Evolutionary conservation across 2,797 vertebrate genomes (phyloP), one percentile per base, ranked within the genome.

Genomic region (Benthosema pterotum): DNA sequence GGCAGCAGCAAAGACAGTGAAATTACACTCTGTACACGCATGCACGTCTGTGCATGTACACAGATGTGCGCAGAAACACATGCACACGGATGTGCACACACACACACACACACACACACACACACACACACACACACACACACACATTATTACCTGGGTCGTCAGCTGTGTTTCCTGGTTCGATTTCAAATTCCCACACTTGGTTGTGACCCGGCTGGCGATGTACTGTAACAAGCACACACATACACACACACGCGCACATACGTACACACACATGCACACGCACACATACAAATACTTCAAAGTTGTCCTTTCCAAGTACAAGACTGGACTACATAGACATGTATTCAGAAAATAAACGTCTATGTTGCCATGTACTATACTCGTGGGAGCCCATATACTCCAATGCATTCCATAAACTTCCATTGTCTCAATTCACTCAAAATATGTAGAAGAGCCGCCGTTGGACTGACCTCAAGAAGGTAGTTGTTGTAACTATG

Each of bases 161-260:
- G 8, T 96, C 96, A 0, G 92, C 94, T 0, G 93, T 96, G 85
- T 94, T 90, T 63, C 96, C 97, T 86, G 92, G 78, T 87, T 98
- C 96, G 3, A 98, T 94, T 80, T 98, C 95, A 72, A 96, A 95
- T 61, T 88, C 94, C 92, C 87, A 95, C 42, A 95, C 90, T n/a
- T 94, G 93, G 81, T 92, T 93, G 18, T 87, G 79, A 46, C 86
- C 82, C 0, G 91, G 92, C 45, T 93, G 93, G 11, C 93, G 94
- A 17, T 95, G 96, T 77, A 97, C 96, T 98, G 83, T 1, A 60
- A 76, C 51, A 57, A n/a, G n/a, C 16, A 71, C 19, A 65, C 15
- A 67, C 2, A 67, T 38, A 52, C 9, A 52, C 11, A 19, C 57
- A 48, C 17, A 28, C 57, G 28, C 17, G 47, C 48, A 51, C 25